Conservation (phyloP, 2,797 vertebrate species). For the Cyclopterus lumpus region DNA sequence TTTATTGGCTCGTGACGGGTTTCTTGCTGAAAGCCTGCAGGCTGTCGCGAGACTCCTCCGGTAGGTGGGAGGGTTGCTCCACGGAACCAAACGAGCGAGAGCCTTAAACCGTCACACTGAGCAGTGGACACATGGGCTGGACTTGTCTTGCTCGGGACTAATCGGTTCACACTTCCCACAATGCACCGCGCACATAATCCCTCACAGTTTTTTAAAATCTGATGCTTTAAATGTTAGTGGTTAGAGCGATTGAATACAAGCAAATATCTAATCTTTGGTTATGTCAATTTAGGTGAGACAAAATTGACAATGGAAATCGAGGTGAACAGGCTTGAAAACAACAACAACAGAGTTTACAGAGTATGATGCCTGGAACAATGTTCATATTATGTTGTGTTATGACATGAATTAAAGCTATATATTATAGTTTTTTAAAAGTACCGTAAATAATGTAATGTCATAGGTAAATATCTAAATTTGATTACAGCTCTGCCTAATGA, state of each 20-base stretch:
- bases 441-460: background rate
- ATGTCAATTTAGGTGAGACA: background rate
- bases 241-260: too few relatives aligned
- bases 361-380: background rate
- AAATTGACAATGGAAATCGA: background rate
- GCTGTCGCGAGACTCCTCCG: conserved; percentile 6
- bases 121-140: background rate
- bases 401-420: background rate
- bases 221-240: background rate
- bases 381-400: background rate
- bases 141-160: background rate
- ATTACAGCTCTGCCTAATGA: background rate
- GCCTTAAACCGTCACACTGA: background rate
- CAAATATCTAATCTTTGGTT: background rate
- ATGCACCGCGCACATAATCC: background rate
- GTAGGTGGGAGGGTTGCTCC: conserved; percentile 41
- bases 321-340: too few relatives aligned
- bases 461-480: background rate
- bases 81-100: background rate
- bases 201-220: background rate
- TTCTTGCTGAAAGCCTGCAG: background rate
- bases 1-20: background rate
- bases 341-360: background rate
- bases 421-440: background rate
- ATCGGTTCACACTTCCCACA: background rate